These are phyloP conservation scores for Ophion obscuratus DNA, from an alignment of 2,888 invertebrate genomes.

Conservation along the genomic window DNA sequence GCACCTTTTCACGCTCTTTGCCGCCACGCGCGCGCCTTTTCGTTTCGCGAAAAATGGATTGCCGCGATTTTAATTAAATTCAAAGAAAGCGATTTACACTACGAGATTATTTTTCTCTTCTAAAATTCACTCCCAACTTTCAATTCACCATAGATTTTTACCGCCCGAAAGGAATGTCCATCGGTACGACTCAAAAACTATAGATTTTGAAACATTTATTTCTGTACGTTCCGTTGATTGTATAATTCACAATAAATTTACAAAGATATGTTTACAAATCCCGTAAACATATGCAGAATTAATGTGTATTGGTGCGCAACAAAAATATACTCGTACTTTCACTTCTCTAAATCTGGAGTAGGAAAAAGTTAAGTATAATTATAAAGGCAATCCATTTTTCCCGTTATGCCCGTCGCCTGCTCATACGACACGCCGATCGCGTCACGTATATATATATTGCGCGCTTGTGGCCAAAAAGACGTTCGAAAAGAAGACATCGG, in stretches of 20 bases:
- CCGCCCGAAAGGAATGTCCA: no score
- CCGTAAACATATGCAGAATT: no score
- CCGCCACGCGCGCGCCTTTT: slow-evolving; percentile 17
- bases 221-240: no score
- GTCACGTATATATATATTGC: slow-evolving; percentile 26
- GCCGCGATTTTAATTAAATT: background rate
- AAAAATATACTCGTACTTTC: no score
- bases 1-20: slow-evolving; percentile 49
- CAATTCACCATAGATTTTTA: no score
- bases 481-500: slow-evolving; percentile 52
- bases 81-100: background rate
- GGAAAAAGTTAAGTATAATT: background rate
- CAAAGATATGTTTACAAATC: no score
- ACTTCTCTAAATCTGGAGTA: no score
- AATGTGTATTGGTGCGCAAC: no score
- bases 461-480: slow-evolving; percentile 45
- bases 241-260: no score
- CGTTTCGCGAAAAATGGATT: slow-evolving; percentile 40
- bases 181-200: no score
- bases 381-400: slow-evolving; percentile 32
- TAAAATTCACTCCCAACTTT: background rate
- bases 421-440: slow-evolving; percentile 53
- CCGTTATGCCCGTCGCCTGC: slow-evolving; percentile 27
- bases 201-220: no score
- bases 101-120: background rate